A percentile compares a stretch with the other conserved stretches of the same genome.
Conservation (phyloP, 1,140 invertebrate genomes). For the Pachypsylla venusta region DNA sequence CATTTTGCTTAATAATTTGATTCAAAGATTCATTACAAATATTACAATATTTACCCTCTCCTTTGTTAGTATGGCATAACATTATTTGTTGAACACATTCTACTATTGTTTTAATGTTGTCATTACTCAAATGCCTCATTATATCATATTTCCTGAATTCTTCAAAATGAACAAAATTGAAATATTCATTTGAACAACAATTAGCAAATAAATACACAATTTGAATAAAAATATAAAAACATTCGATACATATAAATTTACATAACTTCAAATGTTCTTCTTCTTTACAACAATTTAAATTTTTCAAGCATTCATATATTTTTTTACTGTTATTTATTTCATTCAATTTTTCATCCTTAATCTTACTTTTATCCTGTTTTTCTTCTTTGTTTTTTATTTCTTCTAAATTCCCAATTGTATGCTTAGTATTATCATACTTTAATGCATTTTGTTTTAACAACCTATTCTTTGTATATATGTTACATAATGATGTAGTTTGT, state of each 20-base stretch:
- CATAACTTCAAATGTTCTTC: conserved; percentile 4
- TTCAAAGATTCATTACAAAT: too few relatives aligned
- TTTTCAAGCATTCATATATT: background rate
- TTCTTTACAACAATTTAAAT: conserved; percentile 5
- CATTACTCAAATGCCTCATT: background rate
- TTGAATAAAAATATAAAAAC: conserved; percentile 2
- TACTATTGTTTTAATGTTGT: background rate
- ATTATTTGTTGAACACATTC: background rate
- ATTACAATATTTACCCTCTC: too few relatives aligned
- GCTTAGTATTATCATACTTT: conserved; percentile 1
- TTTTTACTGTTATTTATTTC: conserved; percentile 9
- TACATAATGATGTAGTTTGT: conserved; percentile 1
- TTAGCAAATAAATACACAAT: background rate
- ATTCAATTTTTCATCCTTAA: conserved; percentile 5
- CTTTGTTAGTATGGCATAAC: too few relatives aligned
- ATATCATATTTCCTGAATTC: conserved; percentile 7
- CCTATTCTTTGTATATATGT: background rate
- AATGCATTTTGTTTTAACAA: background rate
- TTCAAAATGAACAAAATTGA: too few relatives aligned
- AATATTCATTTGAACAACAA: too few relatives aligned
- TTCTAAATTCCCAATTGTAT: conserved; percentile 8
- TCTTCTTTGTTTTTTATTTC: too few relatives aligned
- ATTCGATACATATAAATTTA: conserved; percentile 4
- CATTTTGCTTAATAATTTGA: too few relatives aligned
- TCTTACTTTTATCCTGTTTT: background rate